Evolutionary conservation across 2,113 vertebrate species (phyloP).

Genomic region (Bujurquina vittata): DNA sequence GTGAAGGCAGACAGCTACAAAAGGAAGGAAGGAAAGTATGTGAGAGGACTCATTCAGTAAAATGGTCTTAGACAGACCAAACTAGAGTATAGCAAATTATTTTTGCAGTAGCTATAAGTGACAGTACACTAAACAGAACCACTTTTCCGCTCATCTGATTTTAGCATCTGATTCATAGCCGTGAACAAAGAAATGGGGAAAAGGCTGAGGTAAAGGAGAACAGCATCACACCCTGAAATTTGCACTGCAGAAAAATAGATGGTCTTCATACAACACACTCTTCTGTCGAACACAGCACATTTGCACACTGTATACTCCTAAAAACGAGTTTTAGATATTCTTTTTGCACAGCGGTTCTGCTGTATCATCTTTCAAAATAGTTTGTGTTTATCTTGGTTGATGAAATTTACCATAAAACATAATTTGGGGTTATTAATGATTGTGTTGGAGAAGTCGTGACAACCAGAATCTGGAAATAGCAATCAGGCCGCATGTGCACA

Average conservation of each 20-base stretch:
- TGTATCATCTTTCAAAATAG: not conserved
- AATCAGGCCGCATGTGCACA: not conserved
- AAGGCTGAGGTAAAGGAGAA: not conserved
- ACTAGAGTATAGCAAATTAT: too few species aligned
- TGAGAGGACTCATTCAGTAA: too few species aligned
- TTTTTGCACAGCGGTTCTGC: not conserved
- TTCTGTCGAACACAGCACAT: not conserved
- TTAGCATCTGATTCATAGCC: not conserved
- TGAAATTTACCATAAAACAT: not conserved
- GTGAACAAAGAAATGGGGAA: not conserved
- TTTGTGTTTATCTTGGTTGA: not conserved
- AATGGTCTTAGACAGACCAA: too few species aligned
- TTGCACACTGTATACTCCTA: not conserved
- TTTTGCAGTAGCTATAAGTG: not conserved
- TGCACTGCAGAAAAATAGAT: not conserved
- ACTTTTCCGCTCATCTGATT: not conserved
- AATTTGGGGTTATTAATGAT: slow-evolving; percentile 25
- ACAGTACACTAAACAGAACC: not conserved
- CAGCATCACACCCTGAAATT: not conserved
- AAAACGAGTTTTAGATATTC: not conserved
- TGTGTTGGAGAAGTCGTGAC: slow-evolving; percentile 6
- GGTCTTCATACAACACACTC: not conserved
- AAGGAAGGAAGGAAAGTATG: too few species aligned
- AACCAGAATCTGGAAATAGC: slow-evolving; percentile 20
- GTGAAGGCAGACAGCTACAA: not conserved